phyloP scores from a whole-genome alignment of 2,113 vertebrate species.

The Montifringilla adamsi region DNA sequence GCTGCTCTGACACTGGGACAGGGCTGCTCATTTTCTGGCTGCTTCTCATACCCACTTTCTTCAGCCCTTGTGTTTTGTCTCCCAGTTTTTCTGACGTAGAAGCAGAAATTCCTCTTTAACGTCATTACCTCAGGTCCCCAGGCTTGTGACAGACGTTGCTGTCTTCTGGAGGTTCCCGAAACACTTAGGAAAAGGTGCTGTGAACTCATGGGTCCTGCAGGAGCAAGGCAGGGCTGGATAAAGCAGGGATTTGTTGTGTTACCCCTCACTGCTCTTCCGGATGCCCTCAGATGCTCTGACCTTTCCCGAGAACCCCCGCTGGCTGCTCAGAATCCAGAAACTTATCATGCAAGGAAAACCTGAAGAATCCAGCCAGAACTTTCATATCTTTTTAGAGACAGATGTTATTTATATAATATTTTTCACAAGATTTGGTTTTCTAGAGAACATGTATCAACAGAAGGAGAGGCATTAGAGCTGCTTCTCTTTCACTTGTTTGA shows the following conservation, averaged over 20 bases:
- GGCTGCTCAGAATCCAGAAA: background rate
- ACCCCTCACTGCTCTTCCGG: background rate
- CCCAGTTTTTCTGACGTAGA: background rate
- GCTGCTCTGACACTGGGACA: background rate
- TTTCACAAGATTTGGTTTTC: background rate
- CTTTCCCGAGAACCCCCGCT: background rate
- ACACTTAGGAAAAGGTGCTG: background rate
- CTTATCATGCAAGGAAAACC: background rate
- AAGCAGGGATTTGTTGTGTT: background rate
- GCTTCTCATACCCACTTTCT: background rate
- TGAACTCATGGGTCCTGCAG: background rate
- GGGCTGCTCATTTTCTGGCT: background rate
- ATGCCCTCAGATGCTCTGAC: background rate
- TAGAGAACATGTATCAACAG: background rate
- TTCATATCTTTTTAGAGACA: background rate
- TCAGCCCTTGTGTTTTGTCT: background rate
- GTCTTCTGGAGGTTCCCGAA: background rate
- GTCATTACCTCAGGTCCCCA: background rate
- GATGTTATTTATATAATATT: background rate
- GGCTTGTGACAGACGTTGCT: fast-evolving
- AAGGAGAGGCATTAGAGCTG: background rate
- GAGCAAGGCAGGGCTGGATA: background rate
- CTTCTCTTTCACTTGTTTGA: background rate
- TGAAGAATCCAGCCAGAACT: background rate
- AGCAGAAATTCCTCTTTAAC: background rate